These are phyloP conservation scores for Acanthosepion lycidas DNA, from an alignment of 2,888 invertebrate genomes.

Conservation along the genomic window DNA sequence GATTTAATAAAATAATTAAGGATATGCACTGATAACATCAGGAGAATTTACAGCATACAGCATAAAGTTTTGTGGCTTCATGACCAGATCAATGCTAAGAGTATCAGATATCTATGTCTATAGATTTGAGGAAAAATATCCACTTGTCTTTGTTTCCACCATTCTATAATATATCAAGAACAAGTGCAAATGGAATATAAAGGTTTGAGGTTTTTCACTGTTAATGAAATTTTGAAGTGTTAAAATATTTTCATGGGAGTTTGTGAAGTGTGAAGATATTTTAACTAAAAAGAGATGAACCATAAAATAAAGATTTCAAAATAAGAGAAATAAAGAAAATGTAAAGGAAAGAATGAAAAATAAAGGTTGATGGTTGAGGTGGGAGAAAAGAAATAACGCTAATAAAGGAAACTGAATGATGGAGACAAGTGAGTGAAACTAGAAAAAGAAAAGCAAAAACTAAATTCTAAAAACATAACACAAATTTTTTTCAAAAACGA, in stretches of 20 bases:
- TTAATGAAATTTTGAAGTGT: not conserved
- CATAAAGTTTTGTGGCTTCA: too few species aligned
- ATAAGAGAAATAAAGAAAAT: not conserved
- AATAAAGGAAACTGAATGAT: not conserved
- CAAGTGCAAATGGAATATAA: not conserved
- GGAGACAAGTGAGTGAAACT: too few species aligned
- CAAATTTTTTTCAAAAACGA: not conserved
- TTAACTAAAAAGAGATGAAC: not conserved
- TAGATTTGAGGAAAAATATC: not conserved
- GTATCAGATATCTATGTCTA: too few species aligned
- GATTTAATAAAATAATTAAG: too few species aligned
- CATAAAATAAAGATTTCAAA: not conserved
- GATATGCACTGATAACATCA: too few species aligned
- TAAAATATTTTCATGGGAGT: constrained; percentile 33
- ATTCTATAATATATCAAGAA: not conserved
- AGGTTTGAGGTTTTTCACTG: not conserved
- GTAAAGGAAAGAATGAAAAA: not conserved
- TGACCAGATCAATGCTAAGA: too few species aligned
- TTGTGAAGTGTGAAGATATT: not conserved
- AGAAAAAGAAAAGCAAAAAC: not conserved
- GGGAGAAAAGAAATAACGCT: not conserved
- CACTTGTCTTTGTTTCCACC: not conserved
- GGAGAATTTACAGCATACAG: too few species aligned
- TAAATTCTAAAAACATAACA: not conserved
- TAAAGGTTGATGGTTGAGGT: not conserved